phyloP scores from a whole-genome alignment of 64 coral and sea anemone species.

The Acropora tenuis region DNA sequence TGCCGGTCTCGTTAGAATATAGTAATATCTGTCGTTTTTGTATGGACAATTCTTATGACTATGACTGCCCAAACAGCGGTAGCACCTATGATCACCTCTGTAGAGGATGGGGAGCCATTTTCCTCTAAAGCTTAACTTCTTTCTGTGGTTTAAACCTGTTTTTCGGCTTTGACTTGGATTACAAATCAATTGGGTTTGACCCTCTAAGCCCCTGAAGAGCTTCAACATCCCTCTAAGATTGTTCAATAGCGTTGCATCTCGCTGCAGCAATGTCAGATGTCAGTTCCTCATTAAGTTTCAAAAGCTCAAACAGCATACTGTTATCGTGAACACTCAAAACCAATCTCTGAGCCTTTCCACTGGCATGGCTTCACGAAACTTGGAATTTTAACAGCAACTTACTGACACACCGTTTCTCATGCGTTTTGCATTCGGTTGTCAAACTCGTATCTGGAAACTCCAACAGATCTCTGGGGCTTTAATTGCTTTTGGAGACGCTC shows the following conservation, averaged over 20 bases:
- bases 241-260: constrained; percentile 54
- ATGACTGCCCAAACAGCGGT: constrained; percentile 50
- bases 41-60: constrained; percentile 52
- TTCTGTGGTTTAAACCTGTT: constrained; percentile 29
- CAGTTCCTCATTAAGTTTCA: constrained; percentile 65
- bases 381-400: constrained; percentile 54
- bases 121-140: constrained; percentile 14
- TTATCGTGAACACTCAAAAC: constrained; percentile 53
- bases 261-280: constrained; percentile 66
- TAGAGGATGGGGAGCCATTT: neutral
- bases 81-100: constrained; percentile 29
- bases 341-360: constrained; percentile 47
- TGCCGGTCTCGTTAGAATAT: constrained; percentile 53
- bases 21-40: constrained; percentile 50
- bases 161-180: constrained; percentile 13
- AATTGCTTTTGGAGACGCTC: constrained; percentile 25
- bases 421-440: constrained; percentile 14
- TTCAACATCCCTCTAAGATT: constrained; percentile 50
- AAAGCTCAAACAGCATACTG: constrained; percentile 40
- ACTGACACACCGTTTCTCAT: constrained; percentile 59
- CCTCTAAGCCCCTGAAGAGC: constrained; percentile 19
- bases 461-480: constrained; percentile 66
- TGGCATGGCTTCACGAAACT: constrained; percentile 55
- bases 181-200: neutral
- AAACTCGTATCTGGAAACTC: constrained; percentile 73